These are phyloP conservation scores for Leptodactylus fuscus DNA, from an alignment of 2,113 vertebrate species.

Conservation along the genomic window DNA sequence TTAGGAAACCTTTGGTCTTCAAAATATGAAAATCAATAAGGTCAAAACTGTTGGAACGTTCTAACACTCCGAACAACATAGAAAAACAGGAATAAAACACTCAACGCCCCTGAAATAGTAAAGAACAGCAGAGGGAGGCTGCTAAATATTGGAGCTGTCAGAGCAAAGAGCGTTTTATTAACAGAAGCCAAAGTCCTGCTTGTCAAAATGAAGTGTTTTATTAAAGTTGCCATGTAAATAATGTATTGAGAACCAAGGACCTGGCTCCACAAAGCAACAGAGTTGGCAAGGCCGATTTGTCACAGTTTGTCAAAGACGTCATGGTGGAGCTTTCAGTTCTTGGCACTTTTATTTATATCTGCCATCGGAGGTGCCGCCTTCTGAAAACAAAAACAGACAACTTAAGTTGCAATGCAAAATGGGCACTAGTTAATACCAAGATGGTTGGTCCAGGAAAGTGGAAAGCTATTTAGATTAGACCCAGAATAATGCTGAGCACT, in stretches of 20 bases:
- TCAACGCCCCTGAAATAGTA: neutral
- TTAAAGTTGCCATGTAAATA: slow-evolving; percentile 55
- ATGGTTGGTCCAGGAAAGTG: too few species aligned
- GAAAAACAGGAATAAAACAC: slow-evolving; percentile 5
- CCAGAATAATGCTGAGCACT: too few species aligned
- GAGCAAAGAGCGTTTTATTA: slow-evolving; percentile 51
- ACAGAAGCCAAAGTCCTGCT: slow-evolving; percentile 22
- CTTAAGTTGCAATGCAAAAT: neutral
- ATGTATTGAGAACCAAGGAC: slow-evolving; percentile 21
- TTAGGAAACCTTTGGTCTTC: slow-evolving; percentile 36
- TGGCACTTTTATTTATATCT: slow-evolving; percentile 23
- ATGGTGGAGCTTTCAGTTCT: neutral
- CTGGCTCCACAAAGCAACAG: neutral
- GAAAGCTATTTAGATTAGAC: too few species aligned
- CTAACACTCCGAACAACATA: neutral
- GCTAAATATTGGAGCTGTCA: slow-evolving; percentile 55
- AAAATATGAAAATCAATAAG: slow-evolving; percentile 37
- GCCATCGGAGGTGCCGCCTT: neutral
- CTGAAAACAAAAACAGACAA: neutral
- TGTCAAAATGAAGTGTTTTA: slow-evolving; percentile 56
- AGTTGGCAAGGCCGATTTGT: slow-evolving; percentile 46
- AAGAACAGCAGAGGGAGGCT: neutral
- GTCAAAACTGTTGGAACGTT: slow-evolving; percentile 19
- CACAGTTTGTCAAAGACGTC: slow-evolving; percentile 32
- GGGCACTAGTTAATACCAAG: neutral